Percentiles rank a stretch among this genome's conserved stretches.
phyloP scores from a whole-genome alignment of 2,797 vertebrate species.

The Bufotes viridis region DNA sequence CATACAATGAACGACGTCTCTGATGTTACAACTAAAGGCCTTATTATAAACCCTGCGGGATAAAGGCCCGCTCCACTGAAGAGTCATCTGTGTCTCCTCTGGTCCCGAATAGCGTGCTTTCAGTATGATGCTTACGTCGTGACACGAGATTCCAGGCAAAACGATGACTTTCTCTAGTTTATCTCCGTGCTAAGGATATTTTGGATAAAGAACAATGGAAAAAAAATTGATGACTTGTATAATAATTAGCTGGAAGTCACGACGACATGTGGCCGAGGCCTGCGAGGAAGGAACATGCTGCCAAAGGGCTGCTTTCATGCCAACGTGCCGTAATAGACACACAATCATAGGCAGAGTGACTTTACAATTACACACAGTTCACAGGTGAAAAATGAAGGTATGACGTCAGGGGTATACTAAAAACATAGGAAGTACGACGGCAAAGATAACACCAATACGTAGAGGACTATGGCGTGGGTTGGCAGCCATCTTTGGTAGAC shows the following conservation, averaged over 20 bases:
- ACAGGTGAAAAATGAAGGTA: background rate
- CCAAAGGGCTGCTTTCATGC: slow-evolving; percentile 11
- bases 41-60: background rate
- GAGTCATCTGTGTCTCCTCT: background rate
- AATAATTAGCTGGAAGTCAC: slow-evolving; percentile 34
- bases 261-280: background rate
- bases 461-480: background rate
- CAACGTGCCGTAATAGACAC: background rate
- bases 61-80: background rate
- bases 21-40: background rate
- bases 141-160: background rate
- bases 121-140: background rate
- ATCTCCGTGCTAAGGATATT: slow-evolving; percentile 20
- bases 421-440: background rate
- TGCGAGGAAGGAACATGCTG: background rate
- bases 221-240: slow-evolving; percentile 22
- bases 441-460: too few species aligned
- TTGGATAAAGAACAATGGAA: background rate
- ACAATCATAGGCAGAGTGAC: background rate
- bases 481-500: background rate
- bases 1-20: background rate
- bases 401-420: background rate
- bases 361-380: background rate
- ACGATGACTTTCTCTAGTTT: background rate
- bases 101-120: background rate